A percentile compares a stretch with the other conserved stretches of the same genome.
Conservation (phyloP, 2,888 invertebrate genomes). For the Lepas anatifera region DNA sequence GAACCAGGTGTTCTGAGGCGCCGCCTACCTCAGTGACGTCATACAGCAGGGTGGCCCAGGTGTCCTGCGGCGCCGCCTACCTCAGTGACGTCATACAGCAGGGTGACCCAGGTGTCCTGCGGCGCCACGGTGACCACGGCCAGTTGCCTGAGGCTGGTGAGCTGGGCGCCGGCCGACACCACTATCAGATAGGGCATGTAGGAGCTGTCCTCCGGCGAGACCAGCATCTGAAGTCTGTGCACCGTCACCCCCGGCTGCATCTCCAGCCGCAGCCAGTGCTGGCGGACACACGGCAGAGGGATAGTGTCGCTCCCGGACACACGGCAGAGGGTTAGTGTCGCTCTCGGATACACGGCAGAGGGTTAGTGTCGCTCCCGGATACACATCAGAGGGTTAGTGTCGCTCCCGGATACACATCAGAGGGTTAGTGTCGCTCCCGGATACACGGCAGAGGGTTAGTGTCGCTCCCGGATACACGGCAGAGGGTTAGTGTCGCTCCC, state of each 20-base stretch:
- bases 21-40: background rate
- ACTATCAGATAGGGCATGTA: slow-evolving; percentile 76
- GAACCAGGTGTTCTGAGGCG: too few relatives aligned
- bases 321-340: too few relatives aligned
- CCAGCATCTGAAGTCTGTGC: slow-evolving; percentile 58
- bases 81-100: slow-evolving; percentile 40
- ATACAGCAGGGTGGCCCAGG: background rate
- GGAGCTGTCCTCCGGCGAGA: slow-evolving; percentile 73
- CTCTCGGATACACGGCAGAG: too few relatives aligned
- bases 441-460: too few relatives aligned
- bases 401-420: too few relatives aligned
- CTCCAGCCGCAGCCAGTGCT: slow-evolving; percentile 87
- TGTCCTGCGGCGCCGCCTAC: too few relatives aligned
- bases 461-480: too few relatives aligned
- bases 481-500: too few relatives aligned
- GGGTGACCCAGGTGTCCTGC: slow-evolving; percentile 50
- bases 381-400: too few relatives aligned
- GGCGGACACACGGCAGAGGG: slow-evolving; percentile 21
- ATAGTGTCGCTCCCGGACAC: too few relatives aligned
- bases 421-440: too few relatives aligned
- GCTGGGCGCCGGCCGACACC: slow-evolving; percentile 63
- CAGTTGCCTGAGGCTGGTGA: slow-evolving; percentile 52
- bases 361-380: too few relatives aligned
- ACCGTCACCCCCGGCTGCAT: slow-evolving; percentile 72
- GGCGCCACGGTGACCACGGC: slow-evolving; percentile 53